phyloP scores from a whole-genome alignment of 2,113 vertebrate genomes.

The Ahaetulla prasina region DNA sequence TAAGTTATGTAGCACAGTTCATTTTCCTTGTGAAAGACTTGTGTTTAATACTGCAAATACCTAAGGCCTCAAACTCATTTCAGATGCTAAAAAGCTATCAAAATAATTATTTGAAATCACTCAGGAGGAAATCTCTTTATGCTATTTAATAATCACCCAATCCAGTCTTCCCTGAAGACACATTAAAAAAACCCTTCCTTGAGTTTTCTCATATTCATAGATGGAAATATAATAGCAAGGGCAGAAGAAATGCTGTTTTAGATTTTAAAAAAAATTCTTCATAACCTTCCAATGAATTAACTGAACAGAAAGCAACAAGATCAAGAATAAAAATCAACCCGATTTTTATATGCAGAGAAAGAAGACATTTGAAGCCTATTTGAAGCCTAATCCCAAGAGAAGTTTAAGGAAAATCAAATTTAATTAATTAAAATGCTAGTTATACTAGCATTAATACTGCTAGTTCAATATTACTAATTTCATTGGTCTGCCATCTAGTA shows the following conservation, averaged over 20 bases:
- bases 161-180: background rate
- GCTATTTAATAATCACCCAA: background rate
- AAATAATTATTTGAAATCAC: background rate
- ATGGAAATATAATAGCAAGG: background rate
- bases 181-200: background rate
- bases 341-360: background rate
- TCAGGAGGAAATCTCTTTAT: slow-evolving; percentile 8
- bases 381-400: background rate
- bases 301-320: background rate
- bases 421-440: slow-evolving; percentile 6
- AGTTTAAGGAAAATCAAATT: background rate
- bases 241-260: background rate
- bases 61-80: slow-evolving; percentile 1
- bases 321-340: background rate
- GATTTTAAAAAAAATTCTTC: background rate
- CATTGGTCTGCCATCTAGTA: background rate
- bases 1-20: background rate
- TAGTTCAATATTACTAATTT: slow-evolving; percentile 15
- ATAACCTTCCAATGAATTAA: background rate
- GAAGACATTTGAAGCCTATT: background rate
- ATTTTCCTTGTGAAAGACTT: background rate
- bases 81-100: slow-evolving; percentile 6
- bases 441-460: too few species aligned
- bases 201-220: background rate
- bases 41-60: background rate